Evolutionary conservation across 2,888 invertebrate species (phyloP).

Genomic region (Sialis fuliginosa): DNA sequence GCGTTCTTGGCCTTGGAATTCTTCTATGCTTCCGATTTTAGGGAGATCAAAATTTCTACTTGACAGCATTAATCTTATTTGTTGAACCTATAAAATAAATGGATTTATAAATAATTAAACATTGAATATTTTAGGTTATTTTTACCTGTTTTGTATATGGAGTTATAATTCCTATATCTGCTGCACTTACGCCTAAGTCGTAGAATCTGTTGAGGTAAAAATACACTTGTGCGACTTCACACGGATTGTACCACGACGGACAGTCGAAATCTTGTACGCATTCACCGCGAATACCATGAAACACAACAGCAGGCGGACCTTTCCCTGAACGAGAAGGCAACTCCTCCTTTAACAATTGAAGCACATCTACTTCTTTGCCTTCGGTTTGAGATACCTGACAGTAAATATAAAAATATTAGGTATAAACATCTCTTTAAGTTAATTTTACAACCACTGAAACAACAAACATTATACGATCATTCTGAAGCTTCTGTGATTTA

Average conservation of each 20-base stretch:
- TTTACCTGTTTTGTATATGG: slow-evolving; percentile 81
- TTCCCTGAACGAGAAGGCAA: slow-evolving; percentile 20
- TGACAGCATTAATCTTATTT: slow-evolving; percentile 35
- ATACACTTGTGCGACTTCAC: slow-evolving; percentile 53
- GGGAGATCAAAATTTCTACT: slow-evolving; percentile 34
- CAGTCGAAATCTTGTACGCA: slow-evolving; percentile 57
- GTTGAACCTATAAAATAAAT: slow-evolving; percentile 32
- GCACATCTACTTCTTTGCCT: slow-evolving; percentile 26
- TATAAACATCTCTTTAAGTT: neutral
- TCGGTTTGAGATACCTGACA: slow-evolving; percentile 21
- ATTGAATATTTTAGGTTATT: neutral
- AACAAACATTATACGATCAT: neutral
- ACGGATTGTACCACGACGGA: slow-evolving; percentile 80
- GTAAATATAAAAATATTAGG: neutral
- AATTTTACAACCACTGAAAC: no score
- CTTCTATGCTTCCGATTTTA: slow-evolving; percentile 68
- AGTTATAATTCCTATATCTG: slow-evolving; percentile 78
- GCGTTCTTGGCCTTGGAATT: slow-evolving; percentile 71
- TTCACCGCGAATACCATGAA: slow-evolving; percentile 51
- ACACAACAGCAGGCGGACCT: slow-evolving; percentile 39
- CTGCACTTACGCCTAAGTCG: slow-evolving; percentile 37
- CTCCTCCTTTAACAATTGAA: slow-evolving; percentile 20
- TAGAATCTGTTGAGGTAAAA: slow-evolving; percentile 47
- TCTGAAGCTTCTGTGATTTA: no score
- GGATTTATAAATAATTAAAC: neutral